phyloP scores from a whole-genome alignment of 2,113 vertebrate genomes.

The Quiscalus mexicanus region DNA sequence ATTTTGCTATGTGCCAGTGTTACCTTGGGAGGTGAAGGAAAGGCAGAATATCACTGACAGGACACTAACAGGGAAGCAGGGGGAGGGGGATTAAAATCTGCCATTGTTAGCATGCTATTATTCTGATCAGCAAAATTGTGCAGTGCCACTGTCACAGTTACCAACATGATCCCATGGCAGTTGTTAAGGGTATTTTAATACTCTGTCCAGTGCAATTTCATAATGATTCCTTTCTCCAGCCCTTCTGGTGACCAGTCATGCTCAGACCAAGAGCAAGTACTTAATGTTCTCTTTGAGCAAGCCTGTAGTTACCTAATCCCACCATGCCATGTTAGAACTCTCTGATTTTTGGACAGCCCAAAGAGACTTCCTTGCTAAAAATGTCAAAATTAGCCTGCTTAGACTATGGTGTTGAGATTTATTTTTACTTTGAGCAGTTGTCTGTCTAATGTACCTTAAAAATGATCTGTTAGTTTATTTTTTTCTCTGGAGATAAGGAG shows the following conservation, averaged over 20 bases:
- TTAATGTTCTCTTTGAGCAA: neutral
- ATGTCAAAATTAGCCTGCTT: neutral
- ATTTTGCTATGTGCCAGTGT: neutral
- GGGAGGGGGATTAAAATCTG: neutral
- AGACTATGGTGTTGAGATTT: neutral
- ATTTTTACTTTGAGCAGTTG: neutral
- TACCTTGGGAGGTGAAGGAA: neutral
- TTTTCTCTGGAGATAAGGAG: neutral
- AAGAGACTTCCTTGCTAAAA: neutral
- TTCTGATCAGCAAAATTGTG: neutral
- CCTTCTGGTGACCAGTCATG: neutral
- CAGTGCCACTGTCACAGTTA: neutral
- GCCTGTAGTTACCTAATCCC: neutral
- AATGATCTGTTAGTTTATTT: neutral
- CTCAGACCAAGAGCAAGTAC: neutral
- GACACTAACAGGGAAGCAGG: too few relatives aligned
- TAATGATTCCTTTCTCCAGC: neutral
- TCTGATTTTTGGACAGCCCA: neutral
- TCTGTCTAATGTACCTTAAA: neutral
- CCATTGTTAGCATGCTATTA: neutral
- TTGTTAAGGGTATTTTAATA: neutral
- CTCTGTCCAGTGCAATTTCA: neutral
- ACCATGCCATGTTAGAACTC: neutral
- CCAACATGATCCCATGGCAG: neutral
- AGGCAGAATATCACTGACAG: neutral